Conservation (phyloP, 2,113 vertebrate species). For the Mastomys natalensis region DNA sequence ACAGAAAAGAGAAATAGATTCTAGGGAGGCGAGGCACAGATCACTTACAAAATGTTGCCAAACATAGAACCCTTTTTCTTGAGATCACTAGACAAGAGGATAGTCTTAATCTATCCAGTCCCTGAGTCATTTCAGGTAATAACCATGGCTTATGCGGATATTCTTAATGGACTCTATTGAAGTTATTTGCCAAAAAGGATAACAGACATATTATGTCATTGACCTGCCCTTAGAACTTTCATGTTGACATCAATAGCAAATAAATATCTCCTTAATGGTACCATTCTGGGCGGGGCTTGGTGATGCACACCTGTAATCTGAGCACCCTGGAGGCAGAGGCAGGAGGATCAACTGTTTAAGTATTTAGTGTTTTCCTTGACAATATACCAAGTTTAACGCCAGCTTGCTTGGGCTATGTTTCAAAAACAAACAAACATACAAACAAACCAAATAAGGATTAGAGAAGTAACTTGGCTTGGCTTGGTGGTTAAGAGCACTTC, state of each 20-base stretch:
- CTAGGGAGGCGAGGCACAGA: background rate
- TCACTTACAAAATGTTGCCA: background rate
- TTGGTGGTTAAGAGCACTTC: background rate
- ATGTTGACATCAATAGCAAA: background rate
- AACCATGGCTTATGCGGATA: background rate
- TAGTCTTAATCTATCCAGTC: background rate
- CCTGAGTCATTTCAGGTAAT: background rate
- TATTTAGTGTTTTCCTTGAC: background rate
- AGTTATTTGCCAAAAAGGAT: slow-evolving; percentile 16
- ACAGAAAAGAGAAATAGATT: slow-evolving; percentile 49
- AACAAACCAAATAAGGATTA: background rate
- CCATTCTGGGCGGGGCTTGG: background rate
- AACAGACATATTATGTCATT: background rate
- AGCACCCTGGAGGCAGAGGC: background rate
- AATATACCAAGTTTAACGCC: background rate
- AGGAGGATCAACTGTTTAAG: no score
- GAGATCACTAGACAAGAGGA: background rate
- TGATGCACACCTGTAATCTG: background rate
- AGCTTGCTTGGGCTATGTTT: background rate
- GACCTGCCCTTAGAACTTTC: background rate
- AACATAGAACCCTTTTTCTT: background rate
- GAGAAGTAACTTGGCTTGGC: no score
- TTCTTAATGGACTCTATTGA: background rate
- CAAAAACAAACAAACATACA: background rate
- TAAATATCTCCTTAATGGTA: background rate